Percentiles rank a stretch among this genome's conserved stretches.
phyloP scores from a whole-genome alignment of 2,888 invertebrate species.

The Euzetes globulus region DNA sequence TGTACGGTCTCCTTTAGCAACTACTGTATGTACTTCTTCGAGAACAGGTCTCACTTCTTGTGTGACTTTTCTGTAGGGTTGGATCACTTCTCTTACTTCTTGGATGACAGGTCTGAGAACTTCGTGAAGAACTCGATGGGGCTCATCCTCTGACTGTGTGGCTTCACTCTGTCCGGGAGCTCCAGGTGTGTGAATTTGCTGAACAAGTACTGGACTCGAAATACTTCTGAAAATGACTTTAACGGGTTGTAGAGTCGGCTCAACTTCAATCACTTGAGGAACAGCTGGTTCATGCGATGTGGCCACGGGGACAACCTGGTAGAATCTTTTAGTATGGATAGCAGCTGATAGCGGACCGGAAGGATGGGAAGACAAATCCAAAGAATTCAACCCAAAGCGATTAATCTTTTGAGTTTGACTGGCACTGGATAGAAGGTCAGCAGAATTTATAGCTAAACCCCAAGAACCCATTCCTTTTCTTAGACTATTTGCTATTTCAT shows the following conservation, averaged over 20 bases:
- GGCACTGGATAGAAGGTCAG: too few species aligned
- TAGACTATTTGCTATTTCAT: not conserved
- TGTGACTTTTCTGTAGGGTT: conserved; percentile 8
- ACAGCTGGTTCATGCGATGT: not conserved
- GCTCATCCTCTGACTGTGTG: conserved; percentile 22
- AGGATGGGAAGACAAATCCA: not conserved
- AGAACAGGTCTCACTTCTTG: conserved; percentile 10
- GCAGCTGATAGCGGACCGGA: not conserved
- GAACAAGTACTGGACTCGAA: conserved; percentile 27
- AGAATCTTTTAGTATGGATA: not conserved
- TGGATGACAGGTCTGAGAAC: conserved; percentile 1
- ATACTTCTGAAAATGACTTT: conserved; percentile 13
- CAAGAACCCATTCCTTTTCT: too few species aligned
- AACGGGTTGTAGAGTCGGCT: conserved; percentile 16
- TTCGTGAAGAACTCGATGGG: conserved; percentile 16
- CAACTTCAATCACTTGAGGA: conserved; percentile 27
- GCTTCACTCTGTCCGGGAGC: not conserved
- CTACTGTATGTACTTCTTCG: conserved; percentile 4
- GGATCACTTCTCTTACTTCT: conserved; percentile 27
- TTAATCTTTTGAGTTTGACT: too few species aligned
- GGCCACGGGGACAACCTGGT: not conserved
- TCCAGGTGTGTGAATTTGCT: conserved; percentile 29
- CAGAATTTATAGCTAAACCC: too few species aligned
- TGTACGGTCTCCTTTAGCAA: not conserved
- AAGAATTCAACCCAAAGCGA: too few species aligned